Percentiles rank a stretch among this genome's conserved stretches.
phyloP scores from a whole-genome alignment of 1,140 invertebrate genomes.

The fruit fly (Drosophila melanogaster) region Release_6_plus_ISO1_MT NC_004354.4:18160001-18160500 shows the following conservation, averaged over 20 bases:
- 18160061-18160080: conserved; percentile 78
- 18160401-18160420: conserved; percentile 73
- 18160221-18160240: not conserved
- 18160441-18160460: conserved; percentile 40
- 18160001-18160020: conserved; percentile 56
- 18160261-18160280: conserved; percentile 74
- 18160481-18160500: no score
- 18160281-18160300: conserved; percentile 74
- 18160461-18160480: not conserved
- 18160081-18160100: conserved; percentile 73
- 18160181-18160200: conserved; percentile 78
- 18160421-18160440: conserved; percentile 72
- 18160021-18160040: conserved; percentile 59
- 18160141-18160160: conserved; percentile 7
- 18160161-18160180: conserved; percentile 68
- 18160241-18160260: conserved; percentile 1
- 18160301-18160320: conserved; percentile 29
- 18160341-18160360: not conserved
- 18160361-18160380: not conserved
- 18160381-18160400: conserved; percentile 67
- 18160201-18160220: conserved; percentile 61
- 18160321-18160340: not conserved
- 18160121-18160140: not conserved
- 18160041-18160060: conserved; percentile 39
- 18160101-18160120: conserved; percentile 4